Conservation (phyloP, 2,888 invertebrate genomes). For the Lasioglossum vierecki region DNA sequence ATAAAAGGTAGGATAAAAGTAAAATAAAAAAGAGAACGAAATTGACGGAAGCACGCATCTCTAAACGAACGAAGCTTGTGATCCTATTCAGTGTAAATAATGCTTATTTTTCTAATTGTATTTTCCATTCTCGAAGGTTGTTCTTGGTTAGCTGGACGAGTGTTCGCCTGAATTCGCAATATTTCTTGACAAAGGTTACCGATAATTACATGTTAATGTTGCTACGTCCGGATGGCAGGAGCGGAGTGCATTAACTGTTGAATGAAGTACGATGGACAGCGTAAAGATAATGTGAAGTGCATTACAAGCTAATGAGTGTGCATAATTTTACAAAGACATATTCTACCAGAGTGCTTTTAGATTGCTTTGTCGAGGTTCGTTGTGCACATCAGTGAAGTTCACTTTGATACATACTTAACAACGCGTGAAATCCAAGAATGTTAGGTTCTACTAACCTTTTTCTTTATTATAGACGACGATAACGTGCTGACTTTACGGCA, state of each 20-base stretch:
- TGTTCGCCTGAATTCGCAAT: slow-evolving; percentile 16
- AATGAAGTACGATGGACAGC: slow-evolving; percentile 59
- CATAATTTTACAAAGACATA: slow-evolving; percentile 67
- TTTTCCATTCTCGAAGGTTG: not conserved
- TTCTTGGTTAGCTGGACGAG: not conserved
- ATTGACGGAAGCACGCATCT: too few relatives aligned
- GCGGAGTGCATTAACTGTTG: slow-evolving; percentile 60
- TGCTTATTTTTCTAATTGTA: not conserved
- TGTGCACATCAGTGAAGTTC: slow-evolving; percentile 50
- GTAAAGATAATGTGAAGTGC: slow-evolving; percentile 58
- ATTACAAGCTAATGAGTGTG: slow-evolving; percentile 69
- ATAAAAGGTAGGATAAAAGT: not conserved
- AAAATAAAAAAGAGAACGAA: not conserved
- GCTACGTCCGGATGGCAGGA: slow-evolving; percentile 32
- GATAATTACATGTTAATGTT: slow-evolving; percentile 36
- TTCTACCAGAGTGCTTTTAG: slow-evolving; percentile 58
- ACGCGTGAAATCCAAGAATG: slow-evolving; percentile 64
- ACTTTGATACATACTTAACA: slow-evolving; percentile 61
- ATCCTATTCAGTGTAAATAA: not conserved
- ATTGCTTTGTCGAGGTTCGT: slow-evolving; percentile 51
- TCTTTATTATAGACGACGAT: slow-evolving; percentile 48
- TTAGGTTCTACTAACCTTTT: slow-evolving; percentile 39
- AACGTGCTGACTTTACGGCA: slow-evolving; percentile 30
- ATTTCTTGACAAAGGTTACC: slow-evolving; percentile 19
- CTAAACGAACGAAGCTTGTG: not conserved